phyloP scores from a whole-genome alignment of 2,113 vertebrate genomes.

The Triplophysa siluroides region DNA sequence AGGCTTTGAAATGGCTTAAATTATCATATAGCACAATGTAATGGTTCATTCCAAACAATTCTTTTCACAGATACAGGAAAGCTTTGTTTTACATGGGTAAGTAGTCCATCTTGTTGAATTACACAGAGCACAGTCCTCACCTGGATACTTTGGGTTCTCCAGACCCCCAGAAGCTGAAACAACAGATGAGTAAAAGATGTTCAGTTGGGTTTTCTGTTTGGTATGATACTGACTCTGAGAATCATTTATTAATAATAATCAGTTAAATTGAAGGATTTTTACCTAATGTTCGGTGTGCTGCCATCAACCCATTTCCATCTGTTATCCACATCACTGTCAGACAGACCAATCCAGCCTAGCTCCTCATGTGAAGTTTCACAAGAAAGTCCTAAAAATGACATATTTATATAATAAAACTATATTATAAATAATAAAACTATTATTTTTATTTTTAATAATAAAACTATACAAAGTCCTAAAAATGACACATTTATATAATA shows the following conservation, averaged over 20 bases:
- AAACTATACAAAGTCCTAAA: too few species aligned
- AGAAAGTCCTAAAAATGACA: neutral
- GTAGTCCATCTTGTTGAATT: neutral
- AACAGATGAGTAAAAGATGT: neutral
- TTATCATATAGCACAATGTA: too few species aligned
- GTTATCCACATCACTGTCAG: neutral
- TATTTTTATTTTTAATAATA: too few species aligned
- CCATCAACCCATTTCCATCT: constrained; percentile 7
- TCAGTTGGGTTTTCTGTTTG: neutral
- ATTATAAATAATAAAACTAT: too few species aligned
- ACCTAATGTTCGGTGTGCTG: neutral
- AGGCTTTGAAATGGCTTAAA: too few species aligned
- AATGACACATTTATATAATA: neutral
- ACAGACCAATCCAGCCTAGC: neutral
- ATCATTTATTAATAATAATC: neutral
- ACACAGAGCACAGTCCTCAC: neutral
- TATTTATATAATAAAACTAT: neutral
- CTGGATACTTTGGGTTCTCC: neutral
- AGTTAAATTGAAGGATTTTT: neutral
- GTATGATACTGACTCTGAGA: neutral
- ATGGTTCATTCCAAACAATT: neutral
- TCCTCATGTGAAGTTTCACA: too few species aligned
- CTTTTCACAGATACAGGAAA: neutral
- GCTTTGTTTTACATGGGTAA: neutral
- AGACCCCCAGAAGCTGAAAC: neutral